Evolutionary conservation across 2,888 invertebrate genomes (phyloP).

Genomic region (Lissonota sp.): DNA sequence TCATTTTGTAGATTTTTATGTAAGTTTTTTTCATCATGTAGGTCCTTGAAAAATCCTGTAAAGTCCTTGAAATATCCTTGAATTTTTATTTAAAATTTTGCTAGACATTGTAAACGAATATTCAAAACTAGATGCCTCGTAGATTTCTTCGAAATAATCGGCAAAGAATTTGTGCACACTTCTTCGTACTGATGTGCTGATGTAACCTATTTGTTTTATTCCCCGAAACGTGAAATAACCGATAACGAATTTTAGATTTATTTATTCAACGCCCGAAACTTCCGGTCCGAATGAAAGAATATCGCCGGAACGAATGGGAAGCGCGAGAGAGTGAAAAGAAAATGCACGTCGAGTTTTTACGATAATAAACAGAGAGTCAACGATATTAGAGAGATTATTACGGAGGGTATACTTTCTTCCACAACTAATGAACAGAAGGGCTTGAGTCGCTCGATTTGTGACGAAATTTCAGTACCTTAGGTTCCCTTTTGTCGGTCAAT

Average conservation of each 20-base stretch:
- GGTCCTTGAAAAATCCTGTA: too few relatives aligned
- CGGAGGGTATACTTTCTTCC: background rate
- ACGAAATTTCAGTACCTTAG: too few relatives aligned
- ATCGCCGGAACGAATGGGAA: constrained; percentile 16
- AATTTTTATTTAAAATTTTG: too few relatives aligned
- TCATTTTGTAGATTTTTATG: too few relatives aligned
- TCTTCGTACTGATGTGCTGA: background rate
- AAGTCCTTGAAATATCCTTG: too few relatives aligned
- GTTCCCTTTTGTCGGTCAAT: too few relatives aligned
- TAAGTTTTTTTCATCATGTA: too few relatives aligned
- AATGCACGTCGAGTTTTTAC: constrained; percentile 52
- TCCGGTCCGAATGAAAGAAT: constrained; percentile 15
- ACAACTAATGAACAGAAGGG: background rate
- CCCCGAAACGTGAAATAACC: constrained; percentile 48
- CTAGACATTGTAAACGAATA: too few relatives aligned
- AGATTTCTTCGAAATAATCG: background rate
- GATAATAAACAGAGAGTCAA: constrained; percentile 58
- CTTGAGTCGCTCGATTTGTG: too few relatives aligned
- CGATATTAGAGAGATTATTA: constrained; percentile 20
- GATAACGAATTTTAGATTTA: constrained; percentile 61
- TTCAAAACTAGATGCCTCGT: background rate
- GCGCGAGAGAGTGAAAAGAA: background rate
- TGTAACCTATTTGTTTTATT: constrained; percentile 30
- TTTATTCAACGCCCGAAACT: constrained; percentile 49
- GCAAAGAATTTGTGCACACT: background rate